Base-by-base conservation (phyloP, 1,140 invertebrate genomes). In the Mercenaria mercenaria region DNA sequence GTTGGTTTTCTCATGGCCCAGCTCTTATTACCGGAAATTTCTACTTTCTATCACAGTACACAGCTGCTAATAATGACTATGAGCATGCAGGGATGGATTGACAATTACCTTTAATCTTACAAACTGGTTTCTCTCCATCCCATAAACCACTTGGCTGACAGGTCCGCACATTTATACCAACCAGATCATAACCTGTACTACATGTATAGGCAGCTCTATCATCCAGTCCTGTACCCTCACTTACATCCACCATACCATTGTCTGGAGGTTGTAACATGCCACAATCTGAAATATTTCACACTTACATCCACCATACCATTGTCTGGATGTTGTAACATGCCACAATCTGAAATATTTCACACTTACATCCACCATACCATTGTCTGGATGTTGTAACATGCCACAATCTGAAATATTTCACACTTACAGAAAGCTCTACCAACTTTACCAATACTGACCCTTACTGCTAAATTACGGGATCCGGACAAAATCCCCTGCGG, bases 391-490 rank as follows among this genome's bases (percentile, higher is more conserved):
- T 18, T 20, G 13, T 32, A 64, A 64, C n/a, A 11, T 15, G 8
- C 79, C 79, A 81, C 79, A 81, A 81, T 81, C 79, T 81, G 34
- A 10, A 77, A 50, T 67, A 67, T n/a, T n/a, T n/a, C n/a, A n/a
- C n/a, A n/a, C n/a, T n/a, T n/a, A n/a, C 47, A 50, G 10, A 50
- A 20, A 11, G 47, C 20, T 50, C 47, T 20, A 50, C 10, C 10
- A 50, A 10, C 47, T 50, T 10, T 50, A 50, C 47, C 47, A 50
- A 11, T 10, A 20, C 47, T 50, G 20, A 50, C 47, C n/a, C n/a
- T n/a, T n/a, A n/a, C n/a, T n/a, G n/a, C n/a, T n/a, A n/a, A n/a
- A n/a, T n/a, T n/a, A n/a, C n/a, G n/a, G n/a, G n/a, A n/a, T n/a
- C n/a, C n/a, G n/a, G n/a, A n/a, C n/a, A n/a, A n/a, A n/a, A n/a